Base-by-base conservation (phyloP, 2,113 vertebrate genomes). In the Echinops telfairi region DNA sequence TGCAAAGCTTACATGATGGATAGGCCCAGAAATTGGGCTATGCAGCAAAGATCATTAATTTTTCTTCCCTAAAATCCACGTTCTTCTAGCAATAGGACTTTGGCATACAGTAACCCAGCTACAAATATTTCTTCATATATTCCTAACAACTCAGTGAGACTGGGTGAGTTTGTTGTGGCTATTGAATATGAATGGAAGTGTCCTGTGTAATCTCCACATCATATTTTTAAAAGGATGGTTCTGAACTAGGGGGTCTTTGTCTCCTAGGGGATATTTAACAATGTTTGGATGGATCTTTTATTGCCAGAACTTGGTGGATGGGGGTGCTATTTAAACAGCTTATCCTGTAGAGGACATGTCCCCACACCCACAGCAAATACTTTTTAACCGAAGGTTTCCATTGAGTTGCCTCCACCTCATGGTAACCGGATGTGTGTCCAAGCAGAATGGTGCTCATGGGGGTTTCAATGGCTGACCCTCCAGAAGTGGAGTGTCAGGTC, bases 1-100 rank as follows among this genome's bases (percentile, higher is more conserved):
- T 60, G 20, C 47, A 84, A 84, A 80, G 29, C 77, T 83, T 57
- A 78, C 29, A 23, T 40, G 43, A 78, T 57, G 31, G 85, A 29
- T 93, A 92, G 89, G 40, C 86, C n/a, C 40, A 78, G 40, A 87
- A 89, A 40, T 43, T 68, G 33, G n/a, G 4, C 22, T 89, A 0
- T 60, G 38, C 92, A 53, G 64, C 36, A 83, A n/a, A 86, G 75
- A 53, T 77, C 33, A 38, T 86, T 43, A 87, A 79, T 83, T 94
- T 84, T 62, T 6, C 12, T 62, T 6, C 12, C 29, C 81, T 60
- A 71, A 89, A 82, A 77, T 66, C 14, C 3, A 36, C 43, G 83
- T 20, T 62, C 23, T 92, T 88, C 93, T 29, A 86, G 38, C 25
- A 84, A 43, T 86, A 38, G 70, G 90, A 64, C 4, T n/a, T 16